These are phyloP conservation scores for Galleria mellonella DNA, from an alignment of 1,140 invertebrate genomes.

Conservation along the genomic window DNA sequence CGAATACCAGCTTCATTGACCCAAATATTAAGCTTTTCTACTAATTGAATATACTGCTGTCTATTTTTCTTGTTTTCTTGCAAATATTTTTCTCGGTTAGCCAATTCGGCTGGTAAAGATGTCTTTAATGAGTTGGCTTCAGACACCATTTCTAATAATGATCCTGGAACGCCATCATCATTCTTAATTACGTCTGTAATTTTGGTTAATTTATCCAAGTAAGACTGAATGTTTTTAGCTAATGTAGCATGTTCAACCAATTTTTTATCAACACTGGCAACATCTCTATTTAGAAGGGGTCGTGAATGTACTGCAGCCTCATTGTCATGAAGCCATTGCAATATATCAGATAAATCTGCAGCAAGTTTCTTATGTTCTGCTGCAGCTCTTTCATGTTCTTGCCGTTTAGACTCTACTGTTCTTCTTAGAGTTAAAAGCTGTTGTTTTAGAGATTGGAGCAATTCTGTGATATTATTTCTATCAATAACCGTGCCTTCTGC, in stretches of 20 bases:
- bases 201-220: constrained; percentile 81
- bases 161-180: constrained; percentile 85
- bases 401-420: constrained; percentile 88
- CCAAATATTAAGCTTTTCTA: constrained; percentile 89
- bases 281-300: constrained; percentile 85
- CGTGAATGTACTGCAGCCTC: constrained; percentile 88
- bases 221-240: constrained; percentile 80
- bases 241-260: constrained; percentile 85
- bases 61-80: constrained; percentile 86
- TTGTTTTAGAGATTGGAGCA: constrained; percentile 90
- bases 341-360: constrained; percentile 85
- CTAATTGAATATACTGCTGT: constrained; percentile 81
- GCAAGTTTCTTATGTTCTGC: constrained; percentile 90
- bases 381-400: constrained; percentile 90
- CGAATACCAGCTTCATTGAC: constrained; percentile 87
- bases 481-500: constrained; percentile 90
- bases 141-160: constrained; percentile 87
- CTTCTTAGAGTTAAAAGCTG: constrained; percentile 86
- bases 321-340: constrained; percentile 90
- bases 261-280: constrained; percentile 87
- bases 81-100: constrained; percentile 86
- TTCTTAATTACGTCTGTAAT: constrained; percentile 81
- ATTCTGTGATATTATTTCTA: constrained; percentile 89
- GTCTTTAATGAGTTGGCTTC: constrained; percentile 85
- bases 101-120: constrained; percentile 85